Percentiles rank a stretch among this genome's conserved stretches.
These are phyloP conservation scores for Parnassius orleans DNA, from an alignment of 2,888 invertebrate species.

Conservation along the genomic window DNA sequence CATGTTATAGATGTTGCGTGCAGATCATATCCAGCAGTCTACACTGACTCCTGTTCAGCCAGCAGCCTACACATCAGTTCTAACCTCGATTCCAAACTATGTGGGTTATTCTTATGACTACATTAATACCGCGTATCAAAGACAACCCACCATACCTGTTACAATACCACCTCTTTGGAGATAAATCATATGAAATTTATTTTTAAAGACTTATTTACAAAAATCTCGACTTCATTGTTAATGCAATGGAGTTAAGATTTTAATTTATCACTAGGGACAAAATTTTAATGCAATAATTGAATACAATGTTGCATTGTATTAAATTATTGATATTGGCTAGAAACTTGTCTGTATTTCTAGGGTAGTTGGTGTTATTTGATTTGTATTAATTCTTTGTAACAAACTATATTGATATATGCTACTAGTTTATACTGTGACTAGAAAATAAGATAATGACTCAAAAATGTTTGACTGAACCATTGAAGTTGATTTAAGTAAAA, in stretches of 20 bases:
- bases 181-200: conserved; percentile 11
- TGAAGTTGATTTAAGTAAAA: too few relatives aligned
- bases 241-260: conserved; percentile 35
- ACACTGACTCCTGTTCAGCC: conserved; percentile 40
- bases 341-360: too few relatives aligned
- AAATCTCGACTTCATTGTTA: conserved; percentile 34
- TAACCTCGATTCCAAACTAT: conserved; percentile 46
- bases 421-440: conserved; percentile 21
- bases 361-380: too few relatives aligned
- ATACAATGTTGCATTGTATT: conserved; percentile 37
- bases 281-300: conserved; percentile 19
- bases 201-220: background rate
- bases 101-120: conserved; percentile 52
- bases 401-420: background rate
- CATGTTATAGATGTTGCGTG: conserved; percentile 50
- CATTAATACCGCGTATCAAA: conserved; percentile 42
- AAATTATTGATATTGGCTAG: conserved; percentile 3
- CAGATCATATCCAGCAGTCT: conserved; percentile 49
- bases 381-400: too few relatives aligned
- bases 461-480: background rate
- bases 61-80: conserved; percentile 42
- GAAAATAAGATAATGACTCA: background rate
- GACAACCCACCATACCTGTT: conserved; percentile 37
- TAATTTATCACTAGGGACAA: background rate
- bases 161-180: conserved; percentile 49